Evolutionary conservation across 2,113 vertebrate genomes (phyloP).

Genomic region (human (Homo sapiens)): GRCh38 chr1:186059001-186059500

Average conservation of each 20-base stretch:
- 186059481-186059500: conserved; percentile 57
- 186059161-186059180: conserved; percentile 48
- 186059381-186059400: neutral
- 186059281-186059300: conserved; percentile 10
- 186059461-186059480: conserved; percentile 46
- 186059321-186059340: neutral
- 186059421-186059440: neutral
- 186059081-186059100: neutral
- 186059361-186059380: neutral
- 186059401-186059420: neutral
- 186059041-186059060: neutral
- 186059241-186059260: conserved; percentile 56
- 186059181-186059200: neutral
- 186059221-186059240: conserved; percentile 4
- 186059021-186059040: neutral
- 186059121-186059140: conserved; percentile 3
- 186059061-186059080: neutral
- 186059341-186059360: neutral
- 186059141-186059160: conserved; percentile 7
- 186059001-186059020: neutral
- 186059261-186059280: neutral
- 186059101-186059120: neutral
- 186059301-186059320: conserved; percentile 24
- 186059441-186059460: neutral
- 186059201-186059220: neutral